These are phyloP conservation scores for Urocolius indicus DNA, from an alignment of 2,113 vertebrate genomes.

Conservation along the genomic window DNA sequence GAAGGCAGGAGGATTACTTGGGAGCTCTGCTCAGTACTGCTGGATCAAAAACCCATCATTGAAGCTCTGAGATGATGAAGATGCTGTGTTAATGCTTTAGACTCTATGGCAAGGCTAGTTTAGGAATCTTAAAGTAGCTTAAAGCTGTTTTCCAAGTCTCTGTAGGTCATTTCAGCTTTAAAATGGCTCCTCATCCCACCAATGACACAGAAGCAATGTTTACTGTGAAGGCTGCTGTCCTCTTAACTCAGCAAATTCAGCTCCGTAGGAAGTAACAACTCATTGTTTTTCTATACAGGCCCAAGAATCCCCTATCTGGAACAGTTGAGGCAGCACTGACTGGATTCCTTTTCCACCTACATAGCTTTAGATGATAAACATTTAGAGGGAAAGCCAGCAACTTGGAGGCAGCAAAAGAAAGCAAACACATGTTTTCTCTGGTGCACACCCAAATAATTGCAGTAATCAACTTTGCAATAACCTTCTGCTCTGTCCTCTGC, in stretches of 20 bases:
- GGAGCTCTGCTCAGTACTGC: not conserved
- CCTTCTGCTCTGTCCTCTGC: not conserved
- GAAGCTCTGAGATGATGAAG: not conserved
- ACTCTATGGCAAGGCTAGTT: not conserved
- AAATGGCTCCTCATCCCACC: not conserved
- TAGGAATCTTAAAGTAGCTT: not conserved
- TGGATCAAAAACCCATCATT: not conserved
- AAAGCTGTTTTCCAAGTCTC: not conserved
- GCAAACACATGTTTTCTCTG: not conserved
- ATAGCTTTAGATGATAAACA: constrained; percentile 28
- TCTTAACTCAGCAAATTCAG: constrained; percentile 52
- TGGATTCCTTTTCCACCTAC: constrained; percentile 68
- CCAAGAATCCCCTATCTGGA: not conserved
- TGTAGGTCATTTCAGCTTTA: not conserved
- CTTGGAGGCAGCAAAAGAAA: constrained; percentile 16
- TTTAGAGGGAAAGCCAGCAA: not conserved
- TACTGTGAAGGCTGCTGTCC: not conserved
- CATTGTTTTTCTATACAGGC: not conserved
- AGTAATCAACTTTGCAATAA: not conserved
- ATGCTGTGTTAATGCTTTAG: not conserved
- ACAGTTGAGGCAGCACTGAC: constrained; percentile 17
- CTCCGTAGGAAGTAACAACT: not conserved
- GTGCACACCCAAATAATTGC: not conserved
- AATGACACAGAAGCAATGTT: constrained; percentile 12
- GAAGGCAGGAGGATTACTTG: not conserved